Evolutionary conservation across 2,797 vertebrate genomes (phyloP).

Genomic region (Nyctibius grandis): DNA sequence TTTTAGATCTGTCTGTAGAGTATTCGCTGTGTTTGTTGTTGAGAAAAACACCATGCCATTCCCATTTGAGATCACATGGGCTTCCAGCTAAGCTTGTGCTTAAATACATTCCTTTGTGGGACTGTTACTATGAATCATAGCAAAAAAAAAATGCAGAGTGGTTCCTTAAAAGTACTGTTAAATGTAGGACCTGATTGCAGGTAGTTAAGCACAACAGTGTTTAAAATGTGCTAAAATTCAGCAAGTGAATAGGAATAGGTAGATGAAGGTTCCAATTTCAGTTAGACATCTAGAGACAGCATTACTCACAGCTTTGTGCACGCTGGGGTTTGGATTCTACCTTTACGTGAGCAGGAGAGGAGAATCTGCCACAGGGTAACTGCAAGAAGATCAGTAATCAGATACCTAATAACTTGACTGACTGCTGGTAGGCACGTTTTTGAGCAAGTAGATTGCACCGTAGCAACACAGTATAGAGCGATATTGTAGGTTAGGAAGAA

Average conservation of each 20-base stretch:
- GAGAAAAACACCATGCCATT: not conserved
- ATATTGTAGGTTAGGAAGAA: not conserved
- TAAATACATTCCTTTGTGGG: not conserved
- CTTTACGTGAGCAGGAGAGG: not conserved
- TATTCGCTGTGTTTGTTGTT: not conserved
- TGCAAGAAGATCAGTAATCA: not conserved
- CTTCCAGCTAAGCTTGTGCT: not conserved
- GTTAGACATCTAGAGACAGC: not conserved
- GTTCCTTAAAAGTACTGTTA: not conserved
- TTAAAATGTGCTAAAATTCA: not conserved
- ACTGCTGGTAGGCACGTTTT: not conserved
- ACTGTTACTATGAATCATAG: not conserved
- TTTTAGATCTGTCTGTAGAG: not conserved
- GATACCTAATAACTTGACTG: not conserved
- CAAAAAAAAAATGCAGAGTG: not conserved
- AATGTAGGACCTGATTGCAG: not conserved
- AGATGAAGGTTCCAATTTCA: not conserved
- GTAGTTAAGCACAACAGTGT: not conserved
- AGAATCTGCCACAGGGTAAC: not conserved
- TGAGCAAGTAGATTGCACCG: not conserved
- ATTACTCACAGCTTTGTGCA: rapidly evolving
- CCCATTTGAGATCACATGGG: not conserved
- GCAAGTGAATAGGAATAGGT: not conserved
- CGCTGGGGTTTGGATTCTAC: rapidly evolving
- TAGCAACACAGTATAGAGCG: rapidly evolving